These are phyloP conservation scores for Hirudo medicinalis DNA, from an alignment of 1,140 invertebrate species.

Conservation along the genomic window DNA sequence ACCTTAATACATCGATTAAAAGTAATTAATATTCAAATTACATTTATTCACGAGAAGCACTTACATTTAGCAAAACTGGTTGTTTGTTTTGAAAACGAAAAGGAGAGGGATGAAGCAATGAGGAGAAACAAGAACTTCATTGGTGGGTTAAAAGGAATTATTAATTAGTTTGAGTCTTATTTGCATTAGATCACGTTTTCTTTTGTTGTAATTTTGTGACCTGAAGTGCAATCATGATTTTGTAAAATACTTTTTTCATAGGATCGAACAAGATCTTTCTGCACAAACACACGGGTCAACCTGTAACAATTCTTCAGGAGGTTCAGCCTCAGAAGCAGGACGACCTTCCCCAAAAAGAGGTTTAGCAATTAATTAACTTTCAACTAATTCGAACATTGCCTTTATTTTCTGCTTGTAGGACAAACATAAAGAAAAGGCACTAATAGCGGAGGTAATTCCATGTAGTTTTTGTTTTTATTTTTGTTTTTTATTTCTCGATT, in stretches of 20 bases:
- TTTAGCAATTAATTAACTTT: too few species aligned
- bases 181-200: neutral
- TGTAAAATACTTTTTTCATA: too few species aligned
- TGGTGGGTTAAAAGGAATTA: neutral
- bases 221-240: too few species aligned
- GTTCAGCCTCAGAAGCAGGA: constrained; percentile 20
- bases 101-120: neutral
- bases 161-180: neutral
- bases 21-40: neutral
- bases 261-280: constrained; percentile 19
- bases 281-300: constrained; percentile 17
- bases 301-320: constrained; percentile 32
- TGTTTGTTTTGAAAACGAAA: neutral
- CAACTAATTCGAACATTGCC: too few species aligned
- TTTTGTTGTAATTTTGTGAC: too few species aligned
- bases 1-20: neutral
- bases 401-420: constrained; percentile 32
- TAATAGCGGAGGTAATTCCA: constrained; percentile 52
- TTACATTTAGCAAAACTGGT: neutral
- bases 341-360: too few species aligned
- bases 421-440: constrained; percentile 58
- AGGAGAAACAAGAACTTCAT: constrained; percentile 3
- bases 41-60: neutral
- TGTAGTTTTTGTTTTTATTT: neutral
- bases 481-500: neutral